Percentiles rank a stretch among this genome's conserved stretches.
phyloP scores from a whole-genome alignment of 1,140 invertebrate species.

The Caerostris extrusa region DNA sequence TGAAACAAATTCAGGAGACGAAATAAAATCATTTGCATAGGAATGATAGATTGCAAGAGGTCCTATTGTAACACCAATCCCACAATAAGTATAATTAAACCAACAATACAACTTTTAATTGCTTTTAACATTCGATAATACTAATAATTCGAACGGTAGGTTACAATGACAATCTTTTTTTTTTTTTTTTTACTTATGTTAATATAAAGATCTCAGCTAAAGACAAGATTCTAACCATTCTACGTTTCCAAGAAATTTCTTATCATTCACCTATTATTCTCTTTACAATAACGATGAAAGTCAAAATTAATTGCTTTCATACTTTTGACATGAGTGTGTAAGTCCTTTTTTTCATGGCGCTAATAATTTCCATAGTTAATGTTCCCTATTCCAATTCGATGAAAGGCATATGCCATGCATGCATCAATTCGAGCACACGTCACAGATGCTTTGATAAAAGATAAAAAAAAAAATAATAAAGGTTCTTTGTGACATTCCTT shows the following conservation, averaged over 20 bases:
- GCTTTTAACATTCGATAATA: neutral
- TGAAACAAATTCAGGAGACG: neutral
- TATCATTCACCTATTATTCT: neutral
- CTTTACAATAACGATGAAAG: slow-evolving; percentile 5
- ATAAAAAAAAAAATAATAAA: too few relatives aligned
- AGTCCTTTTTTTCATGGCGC: neutral
- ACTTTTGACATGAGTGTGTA: neutral
- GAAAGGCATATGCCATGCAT: neutral
- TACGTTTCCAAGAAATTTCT: neutral
- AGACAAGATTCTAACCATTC: neutral
- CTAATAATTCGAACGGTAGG: neutral
- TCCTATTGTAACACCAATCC: neutral
- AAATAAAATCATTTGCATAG: neutral
- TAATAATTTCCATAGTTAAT: neutral
- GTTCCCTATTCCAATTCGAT: neutral
- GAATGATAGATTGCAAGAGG: neutral
- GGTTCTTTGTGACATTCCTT: slow-evolving; percentile 10
- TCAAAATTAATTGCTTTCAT: slow-evolving; percentile 13
- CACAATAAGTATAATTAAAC: neutral
- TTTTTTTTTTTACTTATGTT: neutral
- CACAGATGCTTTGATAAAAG: neutral
- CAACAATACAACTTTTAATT: neutral
- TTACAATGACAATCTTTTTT: too few relatives aligned
- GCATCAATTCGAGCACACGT: neutral
- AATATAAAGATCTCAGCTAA: neutral